phyloP scores from a whole-genome alignment of 2,888 invertebrate species.

The Euphydryas editha region DNA sequence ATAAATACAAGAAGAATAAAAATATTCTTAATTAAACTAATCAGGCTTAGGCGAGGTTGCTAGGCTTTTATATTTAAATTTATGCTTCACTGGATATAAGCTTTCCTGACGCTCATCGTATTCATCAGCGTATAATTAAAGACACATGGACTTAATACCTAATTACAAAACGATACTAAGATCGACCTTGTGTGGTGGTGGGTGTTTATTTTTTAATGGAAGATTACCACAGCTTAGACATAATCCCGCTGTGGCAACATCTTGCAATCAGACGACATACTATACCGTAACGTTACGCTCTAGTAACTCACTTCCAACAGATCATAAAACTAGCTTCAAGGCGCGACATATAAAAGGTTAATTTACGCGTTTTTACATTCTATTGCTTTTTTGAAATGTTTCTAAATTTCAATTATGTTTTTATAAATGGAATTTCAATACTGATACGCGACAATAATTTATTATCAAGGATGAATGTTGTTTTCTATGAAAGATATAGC shows the following conservation, averaged over 20 bases:
- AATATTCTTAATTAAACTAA: too few species aligned
- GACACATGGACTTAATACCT: neutral
- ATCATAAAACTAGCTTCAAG: constrained; percentile 34
- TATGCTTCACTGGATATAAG: too few species aligned
- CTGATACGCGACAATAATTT: too few species aligned
- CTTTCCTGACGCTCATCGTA: too few species aligned
- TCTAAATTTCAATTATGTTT: neutral
- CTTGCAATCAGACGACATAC: constrained; percentile 51
- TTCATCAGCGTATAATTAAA: neutral
- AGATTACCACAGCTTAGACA: constrained; percentile 70
- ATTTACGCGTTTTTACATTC: constrained; percentile 9
- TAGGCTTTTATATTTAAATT: too few species aligned
- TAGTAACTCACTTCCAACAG: constrained; percentile 54
- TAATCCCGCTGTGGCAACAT: constrained; percentile 65
- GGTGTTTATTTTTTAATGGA: constrained; percentile 52
- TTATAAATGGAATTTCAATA: too few species aligned
- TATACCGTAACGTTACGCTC: constrained; percentile 63
- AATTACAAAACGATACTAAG: constrained; percentile 39
- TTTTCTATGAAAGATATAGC: too few species aligned
- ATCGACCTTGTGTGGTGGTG: constrained; percentile 61
- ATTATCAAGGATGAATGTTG: too few species aligned
- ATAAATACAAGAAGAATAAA: too few species aligned
- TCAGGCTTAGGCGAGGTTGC: too few species aligned
- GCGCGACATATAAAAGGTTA: constrained; percentile 19
- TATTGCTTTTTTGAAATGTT: neutral